Evolutionary conservation across 2,797 vertebrate genomes (phyloP), one percentile per base, ranked within the genome.

Genomic region (Harpagifer antarcticus): DNA sequence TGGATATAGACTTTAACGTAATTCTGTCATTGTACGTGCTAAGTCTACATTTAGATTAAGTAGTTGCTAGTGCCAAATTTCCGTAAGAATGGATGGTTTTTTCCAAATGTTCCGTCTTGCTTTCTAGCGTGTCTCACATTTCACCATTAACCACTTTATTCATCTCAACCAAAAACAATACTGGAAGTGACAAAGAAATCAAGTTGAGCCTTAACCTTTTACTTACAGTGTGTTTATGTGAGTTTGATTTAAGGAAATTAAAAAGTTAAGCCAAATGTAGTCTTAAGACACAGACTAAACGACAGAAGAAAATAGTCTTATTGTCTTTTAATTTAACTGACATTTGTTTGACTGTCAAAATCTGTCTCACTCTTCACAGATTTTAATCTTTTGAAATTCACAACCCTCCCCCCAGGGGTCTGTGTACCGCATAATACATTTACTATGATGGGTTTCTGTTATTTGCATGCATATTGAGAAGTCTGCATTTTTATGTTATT

Each of bases 401-500:
- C 2, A 8, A 55, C 5, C 58, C 52, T 1, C 55, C 55, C 55
- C 59, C 55, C n/a, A 1, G 45, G 59, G 52, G 59, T 37, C 19
- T 40, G 54, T 3, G 45, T 27, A 9, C 14, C 8, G 45, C 61
- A 52, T 42, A 40, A 62, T 20, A 63, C 70, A 59, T 74, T 82
- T 45, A 68, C 57, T 70, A 64, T 66, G 52, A 70, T 65, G 61
- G 12, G 69, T 48, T 72, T n/a, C 23, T 19, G 11, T 76, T 71
- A 70, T 82, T 74, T 81, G 52, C 12, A 65, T 74, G 66, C 81
- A 74, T 17, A 61, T 27, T 65, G 27, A 17, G 55, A 5, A 54
- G 40, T 54, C 52, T 59, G 8, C 23, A 50, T 74, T 81, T 74
- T 65, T 40, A 56, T 72, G 72, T 52, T 68, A 86, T 82, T 57